phyloP scores from a whole-genome alignment of 2,797 vertebrate species.

The Vespertilio murinus region DNA sequence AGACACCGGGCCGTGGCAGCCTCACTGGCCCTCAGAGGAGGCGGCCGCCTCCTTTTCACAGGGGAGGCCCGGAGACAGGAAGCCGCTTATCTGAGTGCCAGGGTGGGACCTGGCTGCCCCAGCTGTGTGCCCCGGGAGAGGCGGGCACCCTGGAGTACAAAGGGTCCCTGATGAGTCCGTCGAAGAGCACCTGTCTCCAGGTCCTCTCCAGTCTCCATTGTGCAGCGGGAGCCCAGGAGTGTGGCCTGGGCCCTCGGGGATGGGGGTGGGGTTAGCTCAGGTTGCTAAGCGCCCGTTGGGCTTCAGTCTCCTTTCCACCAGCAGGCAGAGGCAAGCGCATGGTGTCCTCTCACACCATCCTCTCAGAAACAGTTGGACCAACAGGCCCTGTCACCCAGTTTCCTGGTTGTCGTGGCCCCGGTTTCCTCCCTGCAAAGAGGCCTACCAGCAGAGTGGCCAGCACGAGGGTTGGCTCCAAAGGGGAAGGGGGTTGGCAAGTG shows the following conservation, averaged over 20 bases:
- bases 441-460: neutral
- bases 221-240: neutral
- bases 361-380: neutral
- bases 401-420: neutral
- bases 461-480: neutral
- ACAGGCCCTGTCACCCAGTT: neutral
- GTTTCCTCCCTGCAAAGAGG: neutral
- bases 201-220: neutral
- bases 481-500: neutral
- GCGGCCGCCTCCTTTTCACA: neutral
- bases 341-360: neutral
- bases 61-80: neutral
- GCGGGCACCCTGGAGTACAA: rapidly evolving
- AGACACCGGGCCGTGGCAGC: neutral
- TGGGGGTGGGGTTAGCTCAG: neutral
- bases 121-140: neutral
- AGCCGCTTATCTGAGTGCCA: neutral
- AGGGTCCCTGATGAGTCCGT: neutral
- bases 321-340: neutral
- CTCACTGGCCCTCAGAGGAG: neutral
- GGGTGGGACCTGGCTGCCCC: neutral
- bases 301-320: neutral
- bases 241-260: neutral
- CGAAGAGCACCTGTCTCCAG: neutral
- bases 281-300: neutral